Evolutionary conservation across 2,888 invertebrate species (phyloP).

Genomic region (Slavum lentiscoides): DNA sequence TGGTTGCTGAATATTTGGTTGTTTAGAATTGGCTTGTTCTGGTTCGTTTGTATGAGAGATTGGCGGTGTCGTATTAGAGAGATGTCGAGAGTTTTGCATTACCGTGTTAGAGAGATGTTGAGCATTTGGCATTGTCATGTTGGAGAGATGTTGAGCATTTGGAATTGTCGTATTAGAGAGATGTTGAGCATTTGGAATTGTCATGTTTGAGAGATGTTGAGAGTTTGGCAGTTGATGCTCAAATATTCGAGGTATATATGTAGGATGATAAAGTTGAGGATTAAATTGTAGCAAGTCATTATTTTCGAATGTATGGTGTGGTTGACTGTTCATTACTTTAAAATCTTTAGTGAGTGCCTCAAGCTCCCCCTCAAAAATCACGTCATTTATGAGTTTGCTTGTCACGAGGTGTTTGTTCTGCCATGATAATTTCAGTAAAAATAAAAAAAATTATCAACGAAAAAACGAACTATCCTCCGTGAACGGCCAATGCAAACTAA

Average conservation of each 20-base stretch:
- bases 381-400: conserved; percentile 25
- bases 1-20: conserved; percentile 11
- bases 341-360: conserved; percentile 25
- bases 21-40: conserved; percentile 6
- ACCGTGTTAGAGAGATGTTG: not conserved
- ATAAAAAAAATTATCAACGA: conserved; percentile 22
- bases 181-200: too few relatives aligned
- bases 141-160: too few relatives aligned
- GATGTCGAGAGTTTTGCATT: not conserved
- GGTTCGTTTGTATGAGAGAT: conserved; percentile 4
- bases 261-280: conserved; percentile 7
- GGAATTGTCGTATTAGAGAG: too few relatives aligned
- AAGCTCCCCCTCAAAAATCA: conserved; percentile 27
- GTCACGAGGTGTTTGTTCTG: too few relatives aligned
- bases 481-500: conserved; percentile 37
- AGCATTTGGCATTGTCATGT: too few relatives aligned
- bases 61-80: conserved; percentile 2
- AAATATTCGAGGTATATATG: conserved; percentile 21
- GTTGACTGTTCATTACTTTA: conserved; percentile 28
- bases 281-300: conserved; percentile 19
- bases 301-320: conserved; percentile 4
- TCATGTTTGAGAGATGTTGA: not conserved
- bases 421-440: conserved; percentile 2
- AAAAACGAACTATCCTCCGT: conserved; percentile 20
- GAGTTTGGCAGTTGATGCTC: conserved; percentile 16